Conservation (phyloP, 1,140 invertebrate genomes). For the Drosophila nikananu region DNA sequence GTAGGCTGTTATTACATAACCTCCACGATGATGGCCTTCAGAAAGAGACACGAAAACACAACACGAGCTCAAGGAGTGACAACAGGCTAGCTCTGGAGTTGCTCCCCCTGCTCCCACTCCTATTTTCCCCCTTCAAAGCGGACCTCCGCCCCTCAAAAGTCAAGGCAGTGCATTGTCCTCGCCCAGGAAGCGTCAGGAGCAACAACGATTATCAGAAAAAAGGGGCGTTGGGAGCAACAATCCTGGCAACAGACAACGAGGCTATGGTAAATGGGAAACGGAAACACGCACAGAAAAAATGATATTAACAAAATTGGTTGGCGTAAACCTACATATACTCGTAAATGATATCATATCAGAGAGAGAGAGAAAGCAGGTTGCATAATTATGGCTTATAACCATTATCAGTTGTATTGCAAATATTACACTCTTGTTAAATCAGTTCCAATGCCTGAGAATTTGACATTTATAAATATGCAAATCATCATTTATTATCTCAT, state of each 20-base stretch:
- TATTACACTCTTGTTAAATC: slow-evolving; percentile 8
- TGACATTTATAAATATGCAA: slow-evolving; percentile 7
- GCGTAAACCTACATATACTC: slow-evolving; percentile 6
- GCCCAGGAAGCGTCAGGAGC: slow-evolving; percentile 48
- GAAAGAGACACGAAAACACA: slow-evolving; percentile 40
- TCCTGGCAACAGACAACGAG: slow-evolving; percentile 57
- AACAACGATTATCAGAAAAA: slow-evolving; percentile 15
- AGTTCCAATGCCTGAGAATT: not conserved
- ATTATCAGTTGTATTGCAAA: slow-evolving; percentile 2
- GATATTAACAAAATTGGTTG: slow-evolving; percentile 15
- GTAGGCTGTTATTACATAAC: slow-evolving; percentile 73
- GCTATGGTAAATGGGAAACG: slow-evolving; percentile 12
- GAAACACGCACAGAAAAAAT: slow-evolving; percentile 44
- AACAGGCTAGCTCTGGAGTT: slow-evolving; percentile 16
- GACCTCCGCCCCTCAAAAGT: slow-evolving; percentile 30
- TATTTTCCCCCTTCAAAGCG: not conserved
- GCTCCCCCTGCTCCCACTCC: not conserved
- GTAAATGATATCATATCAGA: slow-evolving; percentile 9
- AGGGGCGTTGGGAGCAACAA: slow-evolving; percentile 23
- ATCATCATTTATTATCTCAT: slow-evolving; percentile 1
- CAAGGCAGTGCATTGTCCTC: slow-evolving; percentile 82
- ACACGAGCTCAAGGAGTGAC: slow-evolving; percentile 46
- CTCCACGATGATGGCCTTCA: slow-evolving; percentile 61
- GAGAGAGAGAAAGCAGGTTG: slow-evolving; percentile 2
- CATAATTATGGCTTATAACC: slow-evolving; percentile 12